Conservation (phyloP, 1,140 invertebrate species). For the Meteorus sp. region DNA sequence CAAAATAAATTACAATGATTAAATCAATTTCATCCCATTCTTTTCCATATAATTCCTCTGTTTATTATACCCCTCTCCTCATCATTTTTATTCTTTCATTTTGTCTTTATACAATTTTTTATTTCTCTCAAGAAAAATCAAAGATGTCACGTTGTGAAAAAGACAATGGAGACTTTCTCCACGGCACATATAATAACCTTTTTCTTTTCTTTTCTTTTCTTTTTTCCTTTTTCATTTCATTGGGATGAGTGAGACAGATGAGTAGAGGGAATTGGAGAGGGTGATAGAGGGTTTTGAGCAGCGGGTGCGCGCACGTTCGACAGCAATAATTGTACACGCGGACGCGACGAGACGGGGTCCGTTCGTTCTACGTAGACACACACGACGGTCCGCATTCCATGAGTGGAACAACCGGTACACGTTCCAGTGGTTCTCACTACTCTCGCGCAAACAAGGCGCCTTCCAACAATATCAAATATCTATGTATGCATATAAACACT, state of each 20-base stretch:
- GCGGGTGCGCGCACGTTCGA: constrained; percentile 14
- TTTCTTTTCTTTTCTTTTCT: background rate
- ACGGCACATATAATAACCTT: background rate
- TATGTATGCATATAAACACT: background rate
- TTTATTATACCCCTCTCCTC: no score
- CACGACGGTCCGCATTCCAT: constrained; percentile 55
- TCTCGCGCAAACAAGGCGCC: background rate
- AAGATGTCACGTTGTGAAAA: background rate
- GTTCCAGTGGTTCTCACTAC: constrained; percentile 53
- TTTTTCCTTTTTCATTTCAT: no score
- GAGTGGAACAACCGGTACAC: constrained; percentile 60
- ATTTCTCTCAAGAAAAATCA: no score
- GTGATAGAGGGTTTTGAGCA: background rate
- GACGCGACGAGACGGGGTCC: constrained; percentile 13
- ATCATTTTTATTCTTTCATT: no score
- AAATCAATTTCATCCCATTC: no score
- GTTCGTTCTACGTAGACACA: constrained; percentile 29
- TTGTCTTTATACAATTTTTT: no score
- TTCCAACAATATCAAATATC: no score
- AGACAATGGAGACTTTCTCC: constrained; percentile 1
- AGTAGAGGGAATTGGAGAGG: no score
- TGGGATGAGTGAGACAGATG: no score
- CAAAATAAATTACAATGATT: background rate
- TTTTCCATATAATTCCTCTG: background rate
- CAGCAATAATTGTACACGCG: constrained; percentile 23